Conservation (phyloP, 2,797 vertebrate genomes). For the Alosa sapidissima region DNA sequence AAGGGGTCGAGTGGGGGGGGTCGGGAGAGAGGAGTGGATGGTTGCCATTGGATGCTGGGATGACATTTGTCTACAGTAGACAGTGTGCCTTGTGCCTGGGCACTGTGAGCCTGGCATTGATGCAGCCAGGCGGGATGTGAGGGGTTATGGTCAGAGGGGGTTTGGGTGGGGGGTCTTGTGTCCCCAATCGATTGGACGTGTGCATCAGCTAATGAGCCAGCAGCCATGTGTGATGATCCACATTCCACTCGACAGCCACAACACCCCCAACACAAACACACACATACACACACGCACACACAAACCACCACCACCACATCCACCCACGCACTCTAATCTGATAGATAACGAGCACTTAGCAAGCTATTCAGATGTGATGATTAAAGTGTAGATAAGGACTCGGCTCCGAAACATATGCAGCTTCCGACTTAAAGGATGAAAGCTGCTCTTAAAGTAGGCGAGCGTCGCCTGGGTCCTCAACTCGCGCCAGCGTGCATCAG, state of each 20-base stretch:
- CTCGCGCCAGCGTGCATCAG: neutral
- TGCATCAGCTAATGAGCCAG: neutral
- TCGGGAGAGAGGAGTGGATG: neutral
- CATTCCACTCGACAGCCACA: neutral
- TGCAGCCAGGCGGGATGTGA: neutral
- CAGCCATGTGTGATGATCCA: neutral
- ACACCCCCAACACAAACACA: neutral
- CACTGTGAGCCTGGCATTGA: neutral
- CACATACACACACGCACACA: neutral
- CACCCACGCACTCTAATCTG: neutral
- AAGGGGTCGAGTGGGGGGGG: neutral
- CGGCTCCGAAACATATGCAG: neutral
- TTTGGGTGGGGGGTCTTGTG: neutral
- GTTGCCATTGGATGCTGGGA: neutral
- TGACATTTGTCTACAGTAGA: constrained; percentile 16
- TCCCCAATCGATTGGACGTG: neutral
- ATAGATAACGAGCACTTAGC: constrained; percentile 4
- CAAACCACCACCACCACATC: neutral
- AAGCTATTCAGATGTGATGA: neutral
- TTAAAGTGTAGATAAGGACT: neutral
- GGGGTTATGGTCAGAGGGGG: neutral
- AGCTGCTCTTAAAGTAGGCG: neutral
- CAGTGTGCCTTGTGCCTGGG: neutral
- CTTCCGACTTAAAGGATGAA: neutral
- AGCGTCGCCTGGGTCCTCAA: neutral